phyloP scores from a whole-genome alignment of 2,888 invertebrate genomes.

The Acleris sparsana region DNA sequence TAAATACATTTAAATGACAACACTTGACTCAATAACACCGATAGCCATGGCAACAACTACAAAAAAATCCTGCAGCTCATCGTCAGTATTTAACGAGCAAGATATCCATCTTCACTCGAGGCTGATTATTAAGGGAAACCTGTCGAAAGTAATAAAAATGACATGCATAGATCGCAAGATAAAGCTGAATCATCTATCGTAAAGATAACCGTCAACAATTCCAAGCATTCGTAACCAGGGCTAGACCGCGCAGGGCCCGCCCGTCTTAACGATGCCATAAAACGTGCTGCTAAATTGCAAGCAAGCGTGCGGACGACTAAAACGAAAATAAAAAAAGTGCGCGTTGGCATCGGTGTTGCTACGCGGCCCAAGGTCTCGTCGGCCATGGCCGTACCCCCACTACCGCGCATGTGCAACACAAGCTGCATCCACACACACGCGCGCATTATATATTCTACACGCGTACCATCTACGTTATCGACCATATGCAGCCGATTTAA shows the following conservation, averaged over 20 bases:
- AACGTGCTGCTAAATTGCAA: constrained; percentile 69
- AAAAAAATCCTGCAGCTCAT: no score
- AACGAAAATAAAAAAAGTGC: constrained; percentile 75
- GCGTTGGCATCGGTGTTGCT: constrained; percentile 72
- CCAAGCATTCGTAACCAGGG: constrained; percentile 11
- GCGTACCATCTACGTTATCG: constrained; percentile 2
- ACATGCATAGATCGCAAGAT: no score
- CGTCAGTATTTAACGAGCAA: no score
- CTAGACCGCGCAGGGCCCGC: constrained; percentile 46
- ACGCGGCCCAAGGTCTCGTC: constrained; percentile 77
- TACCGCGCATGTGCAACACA: constrained; percentile 65
- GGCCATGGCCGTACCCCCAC: constrained; percentile 68
- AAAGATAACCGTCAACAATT: not conserved
- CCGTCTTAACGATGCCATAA: constrained; percentile 62
- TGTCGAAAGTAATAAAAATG: no score
- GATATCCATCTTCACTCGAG: no score
- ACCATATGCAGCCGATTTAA: no score
- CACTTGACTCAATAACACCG: no score
- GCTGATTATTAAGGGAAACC: no score
- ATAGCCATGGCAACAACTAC: no score
- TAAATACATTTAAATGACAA: no score
- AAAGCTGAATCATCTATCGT: no score
- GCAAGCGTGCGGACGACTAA: constrained; percentile 67
- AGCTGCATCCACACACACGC: constrained; percentile 58
- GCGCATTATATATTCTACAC: constrained; percentile 25